These are phyloP conservation scores for Tyrophagus putrescentiae DNA, from an alignment of 1,140 invertebrate species.

Conservation along the genomic window DNA sequence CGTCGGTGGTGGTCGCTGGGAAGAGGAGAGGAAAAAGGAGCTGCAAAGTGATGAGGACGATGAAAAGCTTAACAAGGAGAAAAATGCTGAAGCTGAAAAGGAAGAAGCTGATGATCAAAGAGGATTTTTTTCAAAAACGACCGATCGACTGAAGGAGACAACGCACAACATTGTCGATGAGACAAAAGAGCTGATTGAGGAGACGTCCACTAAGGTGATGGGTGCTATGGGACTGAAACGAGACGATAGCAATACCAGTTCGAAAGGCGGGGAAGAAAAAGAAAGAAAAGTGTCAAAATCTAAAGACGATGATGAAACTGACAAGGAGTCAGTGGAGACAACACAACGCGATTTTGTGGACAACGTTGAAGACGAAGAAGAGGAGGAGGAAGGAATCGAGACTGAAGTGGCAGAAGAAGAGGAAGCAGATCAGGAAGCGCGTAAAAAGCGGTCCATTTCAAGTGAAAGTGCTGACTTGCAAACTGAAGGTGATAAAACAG, in stretches of 20 bases:
- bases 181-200: neutral
- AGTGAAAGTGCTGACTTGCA: neutral
- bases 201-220: constrained; percentile 25
- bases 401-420: neutral
- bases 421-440: neutral
- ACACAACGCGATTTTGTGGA: neutral
- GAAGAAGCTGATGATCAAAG: neutral
- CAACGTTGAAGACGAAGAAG: neutral
- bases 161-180: constrained; percentile 13
- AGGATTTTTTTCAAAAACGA: constrained; percentile 18
- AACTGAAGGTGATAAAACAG: neutral
- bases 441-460: neutral
- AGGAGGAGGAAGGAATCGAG: too few relatives aligned
- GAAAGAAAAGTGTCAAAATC: constrained; percentile 25
- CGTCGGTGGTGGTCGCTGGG: too few relatives aligned
- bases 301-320: constrained; percentile 28
- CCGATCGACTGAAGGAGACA: constrained; percentile 18
- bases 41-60: too few relatives aligned
- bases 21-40: too few relatives aligned
- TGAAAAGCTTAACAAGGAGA: too few relatives aligned
- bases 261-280: constrained; percentile 31
- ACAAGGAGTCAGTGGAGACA: constrained; percentile 1
- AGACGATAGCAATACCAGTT: neutral
- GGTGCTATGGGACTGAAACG: constrained; percentile 7
- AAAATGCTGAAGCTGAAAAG: neutral